Base-by-base conservation (phyloP, 2,113 vertebrate species). In the Centropristis striata region DNA sequence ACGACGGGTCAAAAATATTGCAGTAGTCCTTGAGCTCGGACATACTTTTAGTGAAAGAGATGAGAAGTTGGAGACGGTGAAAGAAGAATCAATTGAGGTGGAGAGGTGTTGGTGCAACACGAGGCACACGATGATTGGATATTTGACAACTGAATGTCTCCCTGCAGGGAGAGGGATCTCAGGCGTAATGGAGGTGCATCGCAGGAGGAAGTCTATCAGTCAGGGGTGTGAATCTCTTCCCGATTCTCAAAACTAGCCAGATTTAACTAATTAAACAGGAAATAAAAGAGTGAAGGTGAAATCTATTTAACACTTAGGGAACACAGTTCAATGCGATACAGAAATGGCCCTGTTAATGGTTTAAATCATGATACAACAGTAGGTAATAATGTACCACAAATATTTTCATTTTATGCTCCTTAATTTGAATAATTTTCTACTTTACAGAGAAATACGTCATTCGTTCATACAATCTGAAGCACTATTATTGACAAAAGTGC, bases 101-200 rank as follows among this genome's bases (percentile, higher is more conserved):
- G 32, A 77, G 68, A 71, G 44, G 53, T 76, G 50, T 67, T 78
- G 75, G 71, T 82, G 72, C 72, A 81, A 73, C 28, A 63, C 18
- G 0, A 37, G 47, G 23, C n/a, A 14, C 9, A 36, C 21, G 10
- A 6, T 66, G 46, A 75, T 42, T 78, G 69, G 63, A 66, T 71
- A 57, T 83, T 65, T 71, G 65, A 68, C 64, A 75, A 71, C 36
- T 49, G 49, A 70, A 46, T 7, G 0, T 21, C 44, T 21, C 14
- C 36, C 25, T 67, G 68, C n/a, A 32, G 32, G n/a, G 1, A 51
- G 76, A 15, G 57, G 39, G 9, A 63, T 27, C 23, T 44, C 57
- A 39, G 53, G 36, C 8, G 5, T 66, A 47, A 71, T 68, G 49
- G 49, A 47, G 50, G n/a, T 53, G 49, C 50, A 59, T 47, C 11